These are phyloP conservation scores for Cremastinae sp. DNA, from an alignment of 2,888 invertebrate genomes.

Conservation along the genomic window DNA sequence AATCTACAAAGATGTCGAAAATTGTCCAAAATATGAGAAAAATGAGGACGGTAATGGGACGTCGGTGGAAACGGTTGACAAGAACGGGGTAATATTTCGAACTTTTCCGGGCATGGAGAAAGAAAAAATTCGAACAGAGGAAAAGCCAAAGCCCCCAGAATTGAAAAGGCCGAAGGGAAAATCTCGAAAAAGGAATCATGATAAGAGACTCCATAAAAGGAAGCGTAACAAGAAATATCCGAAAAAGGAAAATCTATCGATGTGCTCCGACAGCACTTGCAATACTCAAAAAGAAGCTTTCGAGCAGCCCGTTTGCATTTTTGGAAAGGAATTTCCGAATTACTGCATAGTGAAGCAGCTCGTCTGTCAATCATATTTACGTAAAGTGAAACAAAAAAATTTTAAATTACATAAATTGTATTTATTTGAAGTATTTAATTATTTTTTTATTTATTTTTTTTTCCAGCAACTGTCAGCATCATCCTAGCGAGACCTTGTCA, in stretches of 20 bases:
- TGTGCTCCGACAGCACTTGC: background rate
- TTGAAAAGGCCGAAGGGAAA: background rate
- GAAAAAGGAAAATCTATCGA: background rate
- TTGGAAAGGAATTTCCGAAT: background rate
- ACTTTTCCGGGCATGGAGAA: conserved; percentile 20
- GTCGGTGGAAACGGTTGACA: conserved; percentile 53
- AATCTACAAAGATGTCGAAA: conserved; percentile 53
- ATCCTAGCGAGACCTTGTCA: too few relatives aligned
- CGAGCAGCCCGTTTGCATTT: conserved; percentile 3
- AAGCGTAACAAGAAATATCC: background rate
- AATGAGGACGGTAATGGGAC: conserved; percentile 48
- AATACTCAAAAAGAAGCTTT: background rate
- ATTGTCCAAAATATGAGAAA: conserved; percentile 52
- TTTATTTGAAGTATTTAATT: background rate
- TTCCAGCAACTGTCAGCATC: too few relatives aligned
- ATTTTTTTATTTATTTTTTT: background rate
- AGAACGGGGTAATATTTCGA: conserved; percentile 56
- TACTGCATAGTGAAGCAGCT: conserved; percentile 6
- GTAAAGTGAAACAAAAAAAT: conserved; percentile 24
- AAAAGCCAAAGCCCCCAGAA: background rate
- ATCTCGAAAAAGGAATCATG: background rate
- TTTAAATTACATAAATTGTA: background rate
- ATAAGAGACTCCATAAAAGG: background rate
- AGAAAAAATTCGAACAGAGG: background rate
- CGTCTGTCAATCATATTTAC: conserved; percentile 16